Conservation (phyloP, 2,797 vertebrate species). For the Sebastolobus altivelis region DNA sequence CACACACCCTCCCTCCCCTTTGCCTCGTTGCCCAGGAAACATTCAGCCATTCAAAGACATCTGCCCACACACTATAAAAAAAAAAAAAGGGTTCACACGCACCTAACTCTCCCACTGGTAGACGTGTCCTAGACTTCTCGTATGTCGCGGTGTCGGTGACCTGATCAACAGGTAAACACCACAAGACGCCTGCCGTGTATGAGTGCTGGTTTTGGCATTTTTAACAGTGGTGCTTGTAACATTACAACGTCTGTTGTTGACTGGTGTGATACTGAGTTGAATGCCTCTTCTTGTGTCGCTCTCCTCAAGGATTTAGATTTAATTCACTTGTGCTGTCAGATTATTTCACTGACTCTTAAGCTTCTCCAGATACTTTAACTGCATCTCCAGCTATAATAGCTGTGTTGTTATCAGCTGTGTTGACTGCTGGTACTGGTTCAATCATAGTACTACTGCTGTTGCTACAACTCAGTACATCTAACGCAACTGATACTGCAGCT, state of each 20-base stretch:
- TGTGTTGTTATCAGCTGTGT: neutral
- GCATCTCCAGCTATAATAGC: neutral
- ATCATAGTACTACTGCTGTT: neutral
- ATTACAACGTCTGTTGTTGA: neutral
- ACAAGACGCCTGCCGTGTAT: neutral
- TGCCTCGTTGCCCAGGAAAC: conserved; percentile 69
- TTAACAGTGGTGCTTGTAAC: neutral
- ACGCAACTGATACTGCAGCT: neutral
- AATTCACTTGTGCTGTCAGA: neutral
- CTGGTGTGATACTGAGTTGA: neutral
- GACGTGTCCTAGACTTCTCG: conserved; percentile 18
- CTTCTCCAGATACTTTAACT: neutral
- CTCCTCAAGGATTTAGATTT: neutral
- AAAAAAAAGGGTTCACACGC: conserved; percentile 46
- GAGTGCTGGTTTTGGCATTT: neutral
- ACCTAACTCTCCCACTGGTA: conserved; percentile 14
- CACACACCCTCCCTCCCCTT: conserved; percentile 11
- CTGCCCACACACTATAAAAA: conserved; percentile 42
- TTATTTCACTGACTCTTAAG: neutral
- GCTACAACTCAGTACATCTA: neutral
- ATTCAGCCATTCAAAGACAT: conserved; percentile 50
- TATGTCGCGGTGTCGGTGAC: conserved; percentile 10
- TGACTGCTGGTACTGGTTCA: neutral
- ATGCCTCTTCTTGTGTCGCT: neutral
- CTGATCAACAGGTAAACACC: conserved; percentile 21